Evolutionary conservation across 2,888 invertebrate species (phyloP).

Genomic region (Aproaerema taeniolella): DNA sequence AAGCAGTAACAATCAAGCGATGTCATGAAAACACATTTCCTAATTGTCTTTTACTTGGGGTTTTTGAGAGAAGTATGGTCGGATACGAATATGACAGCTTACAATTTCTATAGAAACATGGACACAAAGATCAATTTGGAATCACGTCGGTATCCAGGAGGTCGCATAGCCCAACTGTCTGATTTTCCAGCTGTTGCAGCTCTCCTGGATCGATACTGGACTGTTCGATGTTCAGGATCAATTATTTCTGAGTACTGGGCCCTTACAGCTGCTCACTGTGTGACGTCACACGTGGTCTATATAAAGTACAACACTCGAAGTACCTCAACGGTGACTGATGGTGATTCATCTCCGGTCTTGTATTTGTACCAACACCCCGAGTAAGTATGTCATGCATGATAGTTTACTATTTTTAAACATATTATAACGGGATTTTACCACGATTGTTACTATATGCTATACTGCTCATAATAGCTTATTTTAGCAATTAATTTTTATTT

Average conservation of each 20-base stretch:
- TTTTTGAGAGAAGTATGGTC: no score
- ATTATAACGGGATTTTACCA: no score
- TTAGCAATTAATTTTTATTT: no score
- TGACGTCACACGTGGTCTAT: conserved; percentile 41
- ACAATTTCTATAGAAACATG: no score
- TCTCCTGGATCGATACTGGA: conserved; percentile 48
- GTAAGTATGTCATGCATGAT: no score
- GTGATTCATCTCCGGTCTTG: conserved; percentile 36
- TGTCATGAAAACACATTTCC: conserved; percentile 1
- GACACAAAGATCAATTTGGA: no score
- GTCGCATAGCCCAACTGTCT: conserved; percentile 25
- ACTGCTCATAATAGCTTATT: no score
- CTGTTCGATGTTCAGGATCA: conserved; percentile 47
- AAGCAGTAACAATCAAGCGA: background rate
- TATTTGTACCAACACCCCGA: conserved; percentile 52
- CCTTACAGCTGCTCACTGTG: conserved; percentile 64
- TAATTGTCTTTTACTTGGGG: no score
- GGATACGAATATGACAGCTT: no score
- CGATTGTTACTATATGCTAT: no score
- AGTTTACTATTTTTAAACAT: no score
- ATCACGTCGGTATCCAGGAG: no score
- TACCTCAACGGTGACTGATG: conserved; percentile 28
- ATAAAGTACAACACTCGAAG: conserved; percentile 47
- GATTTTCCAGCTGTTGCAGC: conserved; percentile 32
- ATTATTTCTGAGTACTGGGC: conserved; percentile 51